Evolutionary conservation across 2,888 invertebrate species (phyloP).

Genomic region (Theodoxus fluviatilis): DNA sequence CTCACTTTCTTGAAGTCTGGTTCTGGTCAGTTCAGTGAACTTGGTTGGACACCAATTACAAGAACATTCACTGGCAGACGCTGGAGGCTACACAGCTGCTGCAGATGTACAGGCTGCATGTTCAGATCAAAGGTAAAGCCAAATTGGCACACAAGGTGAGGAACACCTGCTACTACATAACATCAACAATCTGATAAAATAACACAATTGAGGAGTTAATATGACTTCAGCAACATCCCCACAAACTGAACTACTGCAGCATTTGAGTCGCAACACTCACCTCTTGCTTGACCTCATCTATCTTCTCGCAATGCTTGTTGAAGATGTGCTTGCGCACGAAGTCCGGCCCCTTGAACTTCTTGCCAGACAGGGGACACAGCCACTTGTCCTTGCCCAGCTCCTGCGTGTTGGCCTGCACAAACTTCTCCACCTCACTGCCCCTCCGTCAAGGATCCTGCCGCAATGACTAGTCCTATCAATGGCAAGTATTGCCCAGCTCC

Average conservation of each 20-base stretch:
- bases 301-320: constrained; percentile 95
- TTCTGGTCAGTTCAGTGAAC: no score
- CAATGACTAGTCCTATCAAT: no score
- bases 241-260: not conserved
- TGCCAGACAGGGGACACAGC: constrained; percentile 97
- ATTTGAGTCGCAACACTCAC: constrained; percentile 69
- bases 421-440: constrained; percentile 63
- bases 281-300: constrained; percentile 95
- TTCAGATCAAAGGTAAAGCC: no score
- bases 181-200: no score
- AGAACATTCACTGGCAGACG: no score
- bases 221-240: not conserved
- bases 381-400: constrained; percentile 98
- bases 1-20: no score
- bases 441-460: constrained; percentile 41
- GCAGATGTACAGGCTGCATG: no score
- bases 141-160: no score
- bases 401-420: constrained; percentile 93
- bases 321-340: constrained; percentile 98
- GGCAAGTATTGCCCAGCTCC: constrained; percentile 93
- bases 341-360: constrained; percentile 98
- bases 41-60: no score
- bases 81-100: no score
- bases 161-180: no score
- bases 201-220: not conserved